phyloP scores from a whole-genome alignment of 2,888 invertebrate species.

The Lacanobia oleracea region DNA sequence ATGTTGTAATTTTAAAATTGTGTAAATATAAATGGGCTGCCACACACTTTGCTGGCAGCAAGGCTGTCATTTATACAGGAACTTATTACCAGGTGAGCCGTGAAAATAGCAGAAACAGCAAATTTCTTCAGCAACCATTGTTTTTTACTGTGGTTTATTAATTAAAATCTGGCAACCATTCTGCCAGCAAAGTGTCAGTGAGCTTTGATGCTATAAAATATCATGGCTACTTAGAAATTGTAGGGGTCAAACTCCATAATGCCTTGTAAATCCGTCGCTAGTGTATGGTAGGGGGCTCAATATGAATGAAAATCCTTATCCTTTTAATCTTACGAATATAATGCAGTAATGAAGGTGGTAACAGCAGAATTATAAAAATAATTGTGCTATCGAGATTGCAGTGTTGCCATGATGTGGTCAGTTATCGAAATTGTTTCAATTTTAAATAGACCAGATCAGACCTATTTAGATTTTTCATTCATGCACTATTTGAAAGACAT shows the following conservation, averaged over 20 bases:
- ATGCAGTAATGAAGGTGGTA: not conserved
- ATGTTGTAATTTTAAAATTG: slow-evolving; percentile 24
- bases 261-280: slow-evolving; percentile 65
- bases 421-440: slow-evolving; percentile 12
- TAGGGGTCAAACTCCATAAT: slow-evolving; percentile 56
- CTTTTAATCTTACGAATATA: not conserved
- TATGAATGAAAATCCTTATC: slow-evolving; percentile 1
- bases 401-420: not conserved
- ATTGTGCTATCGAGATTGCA: not conserved
- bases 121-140: slow-evolving; percentile 9
- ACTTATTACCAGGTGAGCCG: too few species aligned
- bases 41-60: not conserved
- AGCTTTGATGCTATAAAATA: slow-evolving; percentile 30
- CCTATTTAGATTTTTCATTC: not conserved
- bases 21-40: slow-evolving; percentile 27
- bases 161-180: not conserved
- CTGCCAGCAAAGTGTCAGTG: not conserved
- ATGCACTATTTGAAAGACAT: not conserved
- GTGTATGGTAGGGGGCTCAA: slow-evolving; percentile 32
- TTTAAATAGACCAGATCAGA: not conserved
- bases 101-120: not conserved
- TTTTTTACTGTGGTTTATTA: not conserved
- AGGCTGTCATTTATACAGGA: too few species aligned
- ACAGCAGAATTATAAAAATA: not conserved
- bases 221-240: slow-evolving; percentile 48